These are phyloP conservation scores for Oncorhynchus masou DNA, from an alignment of 2,113 vertebrate genomes.

Conservation along the genomic window DNA sequence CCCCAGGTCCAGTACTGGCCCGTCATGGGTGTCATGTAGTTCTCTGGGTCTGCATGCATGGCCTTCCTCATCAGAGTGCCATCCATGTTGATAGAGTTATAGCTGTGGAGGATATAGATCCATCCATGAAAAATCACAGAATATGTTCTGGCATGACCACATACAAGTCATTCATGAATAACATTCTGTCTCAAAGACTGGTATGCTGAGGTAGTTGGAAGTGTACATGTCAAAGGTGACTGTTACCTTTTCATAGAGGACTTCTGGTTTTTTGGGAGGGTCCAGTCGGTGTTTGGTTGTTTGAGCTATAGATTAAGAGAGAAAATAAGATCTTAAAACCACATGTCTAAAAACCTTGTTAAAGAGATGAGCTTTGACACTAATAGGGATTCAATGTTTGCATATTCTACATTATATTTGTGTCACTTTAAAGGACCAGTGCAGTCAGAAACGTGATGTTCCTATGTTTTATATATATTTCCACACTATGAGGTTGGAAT, in stretches of 20 bases:
- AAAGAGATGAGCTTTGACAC: no score
- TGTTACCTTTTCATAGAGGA: conserved; percentile 84
- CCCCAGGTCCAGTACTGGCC: conserved; percentile 85
- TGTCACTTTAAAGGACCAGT: no score
- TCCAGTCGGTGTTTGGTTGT: conserved; percentile 85
- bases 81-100: conserved; percentile 88
- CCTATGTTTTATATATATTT: no score
- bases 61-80: conserved; percentile 79
- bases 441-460: no score
- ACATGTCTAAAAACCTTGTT: no score
- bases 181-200: background rate
- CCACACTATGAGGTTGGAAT: no score
- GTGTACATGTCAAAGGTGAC: background rate
- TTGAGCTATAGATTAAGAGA: conserved; percentile 75
- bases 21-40: conserved; percentile 78
- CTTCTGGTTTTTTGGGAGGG: conserved; percentile 76
- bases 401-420: background rate
- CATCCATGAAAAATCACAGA: background rate
- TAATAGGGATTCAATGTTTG: background rate
- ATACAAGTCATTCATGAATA: no score
- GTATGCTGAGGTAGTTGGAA: background rate
- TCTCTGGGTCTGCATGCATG: conserved; percentile 82
- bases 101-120: conserved; percentile 56
- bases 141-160: background rate
- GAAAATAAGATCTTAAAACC: background rate